Conservation (phyloP, 1,140 invertebrate genomes). For the Drosophila sechellia region DNA sequence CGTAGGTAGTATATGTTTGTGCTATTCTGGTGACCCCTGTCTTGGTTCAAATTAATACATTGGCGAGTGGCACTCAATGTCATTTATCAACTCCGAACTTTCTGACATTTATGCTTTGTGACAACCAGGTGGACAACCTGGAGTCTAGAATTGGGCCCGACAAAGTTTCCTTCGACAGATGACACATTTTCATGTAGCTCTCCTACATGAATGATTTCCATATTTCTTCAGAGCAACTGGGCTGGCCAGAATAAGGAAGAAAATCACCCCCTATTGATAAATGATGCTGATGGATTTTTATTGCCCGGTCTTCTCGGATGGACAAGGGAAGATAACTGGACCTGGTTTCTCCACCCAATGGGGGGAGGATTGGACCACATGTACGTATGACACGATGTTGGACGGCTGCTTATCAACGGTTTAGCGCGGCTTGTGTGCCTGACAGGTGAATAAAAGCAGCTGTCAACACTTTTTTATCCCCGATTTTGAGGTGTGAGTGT, state of each 20-base stretch:
- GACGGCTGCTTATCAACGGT: conserved; percentile 74
- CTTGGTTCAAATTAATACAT: conserved; percentile 43
- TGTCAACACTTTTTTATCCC: conserved; percentile 72
- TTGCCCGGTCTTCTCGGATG: conserved; percentile 50
- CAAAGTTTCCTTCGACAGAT: conserved; percentile 47
- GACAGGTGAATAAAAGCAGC: conserved; percentile 82
- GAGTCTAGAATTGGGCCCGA: conserved; percentile 22
- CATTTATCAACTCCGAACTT: conserved; percentile 76
- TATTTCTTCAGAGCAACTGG: conserved; percentile 48
- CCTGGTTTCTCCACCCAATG: neutral
- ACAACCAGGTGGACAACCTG: conserved; percentile 47
- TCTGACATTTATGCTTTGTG: conserved; percentile 72
- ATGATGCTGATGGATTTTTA: conserved; percentile 81
- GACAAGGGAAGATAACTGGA: conserved; percentile 19
- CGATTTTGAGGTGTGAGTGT: conserved; percentile 7
- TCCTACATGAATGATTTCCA: conserved; percentile 69
- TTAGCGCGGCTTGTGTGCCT: conserved; percentile 76
- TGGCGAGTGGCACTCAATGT: conserved; percentile 38
- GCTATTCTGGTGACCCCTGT: neutral
- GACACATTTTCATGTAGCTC: conserved; percentile 52
- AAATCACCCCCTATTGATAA: conserved; percentile 62
- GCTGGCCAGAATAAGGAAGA: conserved; percentile 1
- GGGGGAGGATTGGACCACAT: conserved; percentile 26
- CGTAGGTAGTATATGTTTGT: neutral
- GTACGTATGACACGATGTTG: conserved; percentile 63